A percentile compares a stretch with the other conserved stretches of the same genome.
Conservation (phyloP, 2,888 invertebrate genomes). For the Drosophila niveifrons region DNA sequence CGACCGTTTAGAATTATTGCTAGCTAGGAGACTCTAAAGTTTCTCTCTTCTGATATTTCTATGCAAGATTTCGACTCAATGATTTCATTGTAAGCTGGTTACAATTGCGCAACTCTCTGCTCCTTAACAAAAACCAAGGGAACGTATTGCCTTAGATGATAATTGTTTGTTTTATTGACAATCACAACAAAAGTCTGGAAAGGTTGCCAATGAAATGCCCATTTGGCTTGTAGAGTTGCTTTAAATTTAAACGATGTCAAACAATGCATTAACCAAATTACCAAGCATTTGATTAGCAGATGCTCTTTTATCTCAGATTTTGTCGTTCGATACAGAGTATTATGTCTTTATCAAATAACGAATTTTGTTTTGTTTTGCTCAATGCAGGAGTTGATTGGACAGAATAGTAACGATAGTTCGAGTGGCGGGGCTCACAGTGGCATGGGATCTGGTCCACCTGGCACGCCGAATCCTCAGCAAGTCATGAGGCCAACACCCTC, state of each 20-base stretch:
- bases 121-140: constrained; percentile 7
- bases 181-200: constrained; percentile 1
- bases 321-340: background rate
- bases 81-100: constrained; percentile 40
- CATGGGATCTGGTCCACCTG: constrained; percentile 88
- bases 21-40: constrained; percentile 25
- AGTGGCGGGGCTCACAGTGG: constrained; percentile 89
- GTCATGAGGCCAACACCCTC: constrained; percentile 96
- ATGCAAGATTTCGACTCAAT: constrained; percentile 50
- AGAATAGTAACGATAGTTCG: constrained; percentile 94
- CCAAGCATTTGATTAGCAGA: background rate
- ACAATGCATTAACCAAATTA: background rate
- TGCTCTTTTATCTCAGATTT: background rate
- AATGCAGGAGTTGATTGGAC: constrained; percentile 92
- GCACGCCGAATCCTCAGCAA: constrained; percentile 90
- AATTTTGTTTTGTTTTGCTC: constrained; percentile 18
- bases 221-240: background rate
- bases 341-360: background rate
- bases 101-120: constrained; percentile 28
- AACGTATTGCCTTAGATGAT: constrained; percentile 10
- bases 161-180: constrained; percentile 6
- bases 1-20: constrained; percentile 35
- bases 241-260: background rate
- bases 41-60: constrained; percentile 51
- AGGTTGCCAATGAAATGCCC: constrained; percentile 19